Base-by-base conservation (phyloP, 1,140 invertebrate species). In the Druon quercuslanigerum region DNA sequence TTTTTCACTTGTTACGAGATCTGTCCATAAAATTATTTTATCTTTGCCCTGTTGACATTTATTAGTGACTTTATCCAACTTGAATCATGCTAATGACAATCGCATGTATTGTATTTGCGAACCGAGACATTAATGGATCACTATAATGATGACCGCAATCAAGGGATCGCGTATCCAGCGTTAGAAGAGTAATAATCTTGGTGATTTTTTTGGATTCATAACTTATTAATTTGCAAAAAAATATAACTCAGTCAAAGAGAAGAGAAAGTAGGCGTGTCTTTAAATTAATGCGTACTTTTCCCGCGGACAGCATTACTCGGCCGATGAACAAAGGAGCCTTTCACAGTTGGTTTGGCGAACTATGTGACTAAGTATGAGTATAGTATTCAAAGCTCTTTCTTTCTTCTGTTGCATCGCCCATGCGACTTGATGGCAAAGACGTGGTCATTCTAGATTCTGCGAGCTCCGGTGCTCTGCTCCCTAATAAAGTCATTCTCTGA, bases 401-500 rank as follows among this genome's bases (percentile, higher is more conserved):
- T 14, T 33, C 54, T 33, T 51, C 75, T 50, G 40, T 51, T 46
- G 51, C 46, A 19, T 16, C 19, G 77, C 57, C 78, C 78, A 79
- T 74, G 79, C 77, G 72, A 52, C 74, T 52, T 75, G 71, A 73
- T 78, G 72, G 40, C 8, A 81, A 71, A 52, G 72, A 73, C 79
- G 51, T 71, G 50, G 75, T 56, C 60, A 66, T 33, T 66, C 60
- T 33, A 14, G 25, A 66, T 66, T 40, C 25, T 56, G 72, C 72
- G 50, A 76, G 60, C 75, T 74, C 75, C 51, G 79, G 66, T 56
- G 52, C 76, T 56, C 75, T 77, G 66, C 46, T 75, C 73, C 75
- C 75, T 86, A 84, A 86, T 86, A 83, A 86, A 86, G 83, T 80
- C 85, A 84, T 84, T 84, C 79, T 76, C 75, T 66, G 60, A 40